These are phyloP conservation scores for Cydia fagiglandana DNA, from an alignment of 1,140 invertebrate genomes.

Conservation along the genomic window DNA sequence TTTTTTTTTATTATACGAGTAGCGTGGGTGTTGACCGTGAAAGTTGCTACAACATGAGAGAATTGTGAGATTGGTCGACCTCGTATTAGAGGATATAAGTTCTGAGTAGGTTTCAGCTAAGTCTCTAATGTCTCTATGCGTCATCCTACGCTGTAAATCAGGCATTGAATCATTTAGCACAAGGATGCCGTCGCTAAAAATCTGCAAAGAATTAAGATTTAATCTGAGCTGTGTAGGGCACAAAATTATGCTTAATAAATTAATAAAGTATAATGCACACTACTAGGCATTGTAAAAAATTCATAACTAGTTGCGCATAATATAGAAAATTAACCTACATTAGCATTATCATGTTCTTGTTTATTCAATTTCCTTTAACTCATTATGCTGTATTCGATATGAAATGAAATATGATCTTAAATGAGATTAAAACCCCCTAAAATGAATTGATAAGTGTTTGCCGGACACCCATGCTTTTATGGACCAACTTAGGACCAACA, in stretches of 20 bases:
- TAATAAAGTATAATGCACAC: too few relatives aligned
- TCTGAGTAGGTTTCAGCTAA: constrained; percentile 25
- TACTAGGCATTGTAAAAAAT: too few relatives aligned
- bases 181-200: background rate
- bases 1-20: background rate
- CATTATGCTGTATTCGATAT: too few relatives aligned
- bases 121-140: constrained; percentile 19
- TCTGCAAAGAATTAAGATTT: background rate
- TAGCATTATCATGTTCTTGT: too few relatives aligned
- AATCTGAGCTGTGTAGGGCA: too few relatives aligned
- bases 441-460: background rate
- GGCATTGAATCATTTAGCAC: background rate
- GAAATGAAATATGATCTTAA: too few relatives aligned
- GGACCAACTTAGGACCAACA: background rate
- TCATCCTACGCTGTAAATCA: background rate
- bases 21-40: constrained; percentile 8
- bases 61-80: constrained; percentile 13
- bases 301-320: too few relatives aligned
- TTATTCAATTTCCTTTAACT: too few relatives aligned
- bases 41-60: background rate
- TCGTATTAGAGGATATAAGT: background rate
- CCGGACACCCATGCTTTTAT: background rate
- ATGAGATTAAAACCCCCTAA: background rate
- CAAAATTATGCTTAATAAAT: too few relatives aligned
- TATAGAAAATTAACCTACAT: too few relatives aligned